A percentile compares a stretch with the other conserved stretches of the same genome.
These are phyloP conservation scores for Dioctria rufipes DNA, from an alignment of 2,888 invertebrate species.

Conservation along the genomic window DNA sequence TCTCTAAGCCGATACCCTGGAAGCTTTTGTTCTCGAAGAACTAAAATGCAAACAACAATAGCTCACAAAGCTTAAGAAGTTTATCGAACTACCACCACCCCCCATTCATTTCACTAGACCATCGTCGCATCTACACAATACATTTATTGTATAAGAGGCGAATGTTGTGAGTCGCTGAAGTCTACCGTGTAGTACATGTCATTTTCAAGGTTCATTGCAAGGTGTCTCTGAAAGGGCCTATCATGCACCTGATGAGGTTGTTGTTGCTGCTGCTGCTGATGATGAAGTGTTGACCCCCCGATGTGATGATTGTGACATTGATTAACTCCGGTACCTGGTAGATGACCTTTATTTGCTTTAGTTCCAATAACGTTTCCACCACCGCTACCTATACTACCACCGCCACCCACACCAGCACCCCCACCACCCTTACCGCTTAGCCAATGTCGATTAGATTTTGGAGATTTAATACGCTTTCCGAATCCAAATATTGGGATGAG, in stretches of 20 bases:
- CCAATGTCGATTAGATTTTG: slow-evolving; percentile 73
- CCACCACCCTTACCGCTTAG: slow-evolving; percentile 74
- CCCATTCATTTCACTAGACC: neutral
- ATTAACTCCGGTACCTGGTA: slow-evolving; percentile 60
- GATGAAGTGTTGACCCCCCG: slow-evolving; percentile 64
- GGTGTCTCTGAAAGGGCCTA: slow-evolving; percentile 72
- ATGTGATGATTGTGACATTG: slow-evolving; percentile 62
- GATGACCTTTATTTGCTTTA: slow-evolving; percentile 55
- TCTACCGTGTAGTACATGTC: slow-evolving; percentile 86
- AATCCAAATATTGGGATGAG: slow-evolving; percentile 71
- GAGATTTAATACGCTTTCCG: slow-evolving; percentile 68
- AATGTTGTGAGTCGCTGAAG: slow-evolving; percentile 83
- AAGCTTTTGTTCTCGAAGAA: slow-evolving; percentile 28
- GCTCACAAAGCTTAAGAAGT: slow-evolving; percentile 31
- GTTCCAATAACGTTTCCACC: slow-evolving; percentile 56
- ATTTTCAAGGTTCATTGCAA: slow-evolving; percentile 77
- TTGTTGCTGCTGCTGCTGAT: slow-evolving; percentile 58
- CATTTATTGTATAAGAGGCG: slow-evolving; percentile 80
- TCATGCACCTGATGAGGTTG: slow-evolving; percentile 65
- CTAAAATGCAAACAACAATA: slow-evolving; percentile 45
- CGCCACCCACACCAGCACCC: slow-evolving; percentile 59
- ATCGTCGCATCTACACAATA: too few species aligned
- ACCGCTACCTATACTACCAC: slow-evolving; percentile 55
- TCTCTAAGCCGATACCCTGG: slow-evolving; percentile 15
- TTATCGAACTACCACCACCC: slow-evolving; percentile 12